These are phyloP conservation scores for Stomatorhinus ivindoensis DNA, from an alignment of 2,113 vertebrate species.

Conservation along the genomic window DNA sequence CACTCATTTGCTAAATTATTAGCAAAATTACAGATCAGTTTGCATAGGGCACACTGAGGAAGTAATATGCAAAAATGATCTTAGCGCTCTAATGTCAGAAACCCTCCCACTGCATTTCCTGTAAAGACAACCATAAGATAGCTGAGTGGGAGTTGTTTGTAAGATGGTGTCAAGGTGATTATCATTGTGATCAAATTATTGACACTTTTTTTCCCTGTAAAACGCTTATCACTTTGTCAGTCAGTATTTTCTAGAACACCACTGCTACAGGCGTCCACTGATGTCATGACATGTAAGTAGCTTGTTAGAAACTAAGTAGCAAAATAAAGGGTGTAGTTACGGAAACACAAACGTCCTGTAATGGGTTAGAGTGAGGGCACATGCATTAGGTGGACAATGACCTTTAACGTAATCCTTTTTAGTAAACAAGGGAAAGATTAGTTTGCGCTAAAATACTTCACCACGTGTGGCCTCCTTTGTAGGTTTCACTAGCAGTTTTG, in stretches of 20 bases:
- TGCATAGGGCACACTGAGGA: slow-evolving; percentile 37
- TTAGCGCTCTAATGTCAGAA: slow-evolving; percentile 19
- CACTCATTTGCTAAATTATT: too few species aligned
- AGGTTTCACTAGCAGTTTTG: background rate
- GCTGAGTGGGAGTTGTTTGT: slow-evolving; percentile 30
- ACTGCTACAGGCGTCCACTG: background rate
- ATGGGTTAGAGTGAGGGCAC: background rate
- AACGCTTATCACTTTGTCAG: background rate
- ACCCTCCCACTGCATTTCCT: slow-evolving; percentile 44
- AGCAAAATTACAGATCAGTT: slow-evolving; percentile 47
- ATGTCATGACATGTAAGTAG: background rate
- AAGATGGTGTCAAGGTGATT: slow-evolving; percentile 12
- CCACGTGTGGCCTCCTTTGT: background rate
- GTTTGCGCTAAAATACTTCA: background rate
- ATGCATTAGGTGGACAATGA: background rate
- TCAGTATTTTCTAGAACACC: background rate
- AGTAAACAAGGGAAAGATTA: background rate
- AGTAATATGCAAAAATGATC: slow-evolving; percentile 33
- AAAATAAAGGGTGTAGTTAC: background rate
- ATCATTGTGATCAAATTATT: slow-evolving; percentile 8
- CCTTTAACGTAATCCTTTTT: background rate
- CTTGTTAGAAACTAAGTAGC: background rate
- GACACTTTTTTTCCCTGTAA: slow-evolving; percentile 39
- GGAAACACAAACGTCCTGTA: background rate
- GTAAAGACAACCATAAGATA: slow-evolving; percentile 40